These are phyloP conservation scores for Ammodytes marinus DNA, from an alignment of 2,113 vertebrate species.

Conservation along the genomic window DNA sequence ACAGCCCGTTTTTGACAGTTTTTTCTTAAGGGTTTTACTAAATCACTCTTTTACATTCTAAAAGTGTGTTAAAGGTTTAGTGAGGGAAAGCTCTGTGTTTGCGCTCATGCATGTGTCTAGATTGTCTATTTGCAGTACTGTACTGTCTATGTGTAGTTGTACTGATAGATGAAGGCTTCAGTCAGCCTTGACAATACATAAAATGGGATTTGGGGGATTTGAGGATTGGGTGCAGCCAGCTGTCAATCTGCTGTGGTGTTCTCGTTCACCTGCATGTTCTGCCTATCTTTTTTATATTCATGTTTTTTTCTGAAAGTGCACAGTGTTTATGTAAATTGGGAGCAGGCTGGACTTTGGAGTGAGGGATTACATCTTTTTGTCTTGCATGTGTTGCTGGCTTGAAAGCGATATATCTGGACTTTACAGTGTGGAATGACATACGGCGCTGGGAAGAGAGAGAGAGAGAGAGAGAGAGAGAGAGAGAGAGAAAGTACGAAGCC, in stretches of 20 bases:
- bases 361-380: slow-evolving; percentile 31
- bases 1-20: slow-evolving; percentile 2
- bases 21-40: slow-evolving; percentile 8
- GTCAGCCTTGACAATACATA: slow-evolving; percentile 31
- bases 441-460: slow-evolving; percentile 19
- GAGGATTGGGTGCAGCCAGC: slow-evolving; percentile 6
- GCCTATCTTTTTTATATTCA: slow-evolving; percentile 45
- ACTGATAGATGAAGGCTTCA: slow-evolving; percentile 10
- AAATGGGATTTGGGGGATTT: slow-evolving; percentile 24
- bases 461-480: slow-evolving; percentile 23
- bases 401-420: slow-evolving; percentile 29
- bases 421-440: slow-evolving; percentile 50
- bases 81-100: not conserved
- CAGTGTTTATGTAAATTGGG: slow-evolving; percentile 22
- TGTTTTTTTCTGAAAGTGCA: slow-evolving; percentile 39
- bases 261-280: not conserved
- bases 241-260: not conserved
- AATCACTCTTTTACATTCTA: slow-evolving; percentile 26
- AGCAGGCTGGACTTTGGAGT: slow-evolving; percentile 17
- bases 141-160: not conserved
- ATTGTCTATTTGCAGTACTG: not conserved
- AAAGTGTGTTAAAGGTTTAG: slow-evolving; percentile 5
- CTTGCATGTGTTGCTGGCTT: slow-evolving; percentile 19
- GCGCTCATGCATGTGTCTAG: not conserved
- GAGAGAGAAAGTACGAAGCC: slow-evolving; percentile 3